A percentile compares a stretch with the other conserved stretches of the same genome.
phyloP scores from a whole-genome alignment of 1,140 invertebrate species.

The Phocides pigmalion region DNA sequence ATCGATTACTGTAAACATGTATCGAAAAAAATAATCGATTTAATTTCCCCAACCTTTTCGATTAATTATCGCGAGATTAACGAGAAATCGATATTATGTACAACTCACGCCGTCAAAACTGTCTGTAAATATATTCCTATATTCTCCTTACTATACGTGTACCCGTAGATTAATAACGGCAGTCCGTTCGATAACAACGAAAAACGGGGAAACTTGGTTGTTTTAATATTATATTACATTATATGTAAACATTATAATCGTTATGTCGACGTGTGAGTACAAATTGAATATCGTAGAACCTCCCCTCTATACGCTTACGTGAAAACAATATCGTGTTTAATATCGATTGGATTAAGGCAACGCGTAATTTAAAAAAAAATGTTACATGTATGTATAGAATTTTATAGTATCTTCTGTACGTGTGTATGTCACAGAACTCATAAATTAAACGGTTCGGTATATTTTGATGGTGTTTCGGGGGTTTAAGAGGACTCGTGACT shows the following conservation, averaged over 20 bases:
- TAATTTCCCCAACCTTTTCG: too few relatives aligned
- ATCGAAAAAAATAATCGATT: too few relatives aligned
- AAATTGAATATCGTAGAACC: conserved; percentile 69
- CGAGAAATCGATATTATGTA: conserved; percentile 1
- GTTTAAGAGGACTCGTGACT: too few relatives aligned
- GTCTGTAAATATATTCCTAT: conserved; percentile 72
- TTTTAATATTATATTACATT: conserved; percentile 65
- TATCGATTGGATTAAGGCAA: conserved; percentile 1
- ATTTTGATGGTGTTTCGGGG: too few relatives aligned
- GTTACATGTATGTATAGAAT: too few relatives aligned
- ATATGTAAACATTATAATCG: conserved; percentile 62
- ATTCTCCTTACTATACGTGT: conserved; percentile 58
- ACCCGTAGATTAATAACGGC: conserved; percentile 64
- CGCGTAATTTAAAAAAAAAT: conserved; percentile 7
- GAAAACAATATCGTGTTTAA: conserved; percentile 67
- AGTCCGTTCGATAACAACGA: conserved; percentile 77
- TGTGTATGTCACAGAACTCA: too few relatives aligned
- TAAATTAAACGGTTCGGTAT: too few relatives aligned
- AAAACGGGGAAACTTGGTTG: conserved; percentile 76
- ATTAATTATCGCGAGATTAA: conserved; percentile 19
- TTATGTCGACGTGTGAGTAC: conserved; percentile 74
- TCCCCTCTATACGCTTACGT: conserved; percentile 71
- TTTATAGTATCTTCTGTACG: too few relatives aligned
- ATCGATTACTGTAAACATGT: too few relatives aligned
- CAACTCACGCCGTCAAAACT: conserved; percentile 56